These are phyloP conservation scores for Achlya flavicornis DNA, from an alignment of 2,888 invertebrate species.

Conservation along the genomic window DNA sequence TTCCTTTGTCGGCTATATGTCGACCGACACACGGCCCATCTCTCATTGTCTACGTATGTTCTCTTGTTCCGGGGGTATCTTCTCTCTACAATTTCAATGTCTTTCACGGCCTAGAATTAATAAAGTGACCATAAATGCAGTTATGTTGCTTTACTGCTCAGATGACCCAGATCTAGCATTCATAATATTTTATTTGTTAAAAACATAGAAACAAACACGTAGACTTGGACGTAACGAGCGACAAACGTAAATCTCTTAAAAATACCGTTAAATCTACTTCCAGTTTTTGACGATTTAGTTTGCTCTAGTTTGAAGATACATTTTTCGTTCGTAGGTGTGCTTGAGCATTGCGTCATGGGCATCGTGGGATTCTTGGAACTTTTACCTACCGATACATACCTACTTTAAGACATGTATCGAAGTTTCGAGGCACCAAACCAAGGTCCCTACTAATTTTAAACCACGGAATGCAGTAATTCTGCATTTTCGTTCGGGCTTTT, in stretches of 20 bases:
- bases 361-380: background rate
- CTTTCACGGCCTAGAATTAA: background rate
- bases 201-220: slow-evolving; percentile 27
- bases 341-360: background rate
- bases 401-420: background rate
- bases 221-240: slow-evolving; percentile 13
- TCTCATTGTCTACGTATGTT: slow-evolving; percentile 52
- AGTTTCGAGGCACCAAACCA: background rate
- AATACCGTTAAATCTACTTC: slow-evolving; percentile 60
- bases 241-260: slow-evolving; percentile 43
- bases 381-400: background rate
- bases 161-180: slow-evolving; percentile 26
- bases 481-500: slow-evolving; percentile 33
- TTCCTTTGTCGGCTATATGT: slow-evolving; percentile 66
- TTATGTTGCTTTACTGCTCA: slow-evolving; percentile 25
- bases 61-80: slow-evolving; percentile 47
- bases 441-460: background rate
- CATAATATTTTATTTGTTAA: slow-evolving; percentile 22
- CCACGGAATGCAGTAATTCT: slow-evolving; percentile 17
- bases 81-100: background rate
- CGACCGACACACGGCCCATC: slow-evolving; percentile 62
- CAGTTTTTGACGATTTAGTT: slow-evolving; percentile 53
- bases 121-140: slow-evolving; percentile 17
- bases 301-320: slow-evolving; percentile 52
- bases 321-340: slow-evolving; percentile 23